phyloP scores from a whole-genome alignment of 2,888 invertebrate genomes.

The Gymnosoma rotundatum region DNA sequence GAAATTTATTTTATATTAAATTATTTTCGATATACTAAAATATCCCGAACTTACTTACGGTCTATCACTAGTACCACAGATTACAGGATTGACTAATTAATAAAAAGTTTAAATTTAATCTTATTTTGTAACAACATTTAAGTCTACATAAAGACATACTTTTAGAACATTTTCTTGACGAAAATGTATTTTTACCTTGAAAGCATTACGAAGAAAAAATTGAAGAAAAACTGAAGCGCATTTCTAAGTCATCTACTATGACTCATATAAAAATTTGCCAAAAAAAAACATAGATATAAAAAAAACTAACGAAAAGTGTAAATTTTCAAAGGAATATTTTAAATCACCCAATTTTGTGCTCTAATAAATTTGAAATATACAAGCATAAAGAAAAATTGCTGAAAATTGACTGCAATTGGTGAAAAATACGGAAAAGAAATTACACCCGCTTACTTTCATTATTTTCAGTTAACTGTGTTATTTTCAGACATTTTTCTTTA shows the following conservation, averaged over 20 bases:
- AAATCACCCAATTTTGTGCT: conserved; percentile 70
- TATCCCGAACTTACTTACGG: too few species aligned
- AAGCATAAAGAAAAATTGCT: conserved; percentile 39
- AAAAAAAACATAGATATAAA: background rate
- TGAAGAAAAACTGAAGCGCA: too few species aligned
- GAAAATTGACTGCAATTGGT: conserved; percentile 62
- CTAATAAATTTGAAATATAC: conserved; percentile 67
- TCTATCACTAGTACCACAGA: too few species aligned
- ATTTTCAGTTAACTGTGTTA: background rate
- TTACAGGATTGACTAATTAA: too few species aligned
- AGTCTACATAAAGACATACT: too few species aligned
- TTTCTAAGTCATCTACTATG: background rate
- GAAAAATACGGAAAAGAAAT: conserved; percentile 21
- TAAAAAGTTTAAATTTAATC: too few species aligned
- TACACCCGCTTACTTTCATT: conserved; percentile 61
- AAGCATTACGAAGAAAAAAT: too few species aligned
- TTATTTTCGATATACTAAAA: too few species aligned
- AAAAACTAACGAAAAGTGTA: conserved; percentile 61
- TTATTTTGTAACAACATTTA: too few species aligned
- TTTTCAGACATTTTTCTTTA: background rate
- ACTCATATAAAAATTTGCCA: background rate
- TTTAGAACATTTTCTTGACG: too few species aligned
- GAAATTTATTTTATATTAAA: too few species aligned
- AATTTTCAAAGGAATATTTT: conserved; percentile 61
- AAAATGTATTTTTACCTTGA: too few species aligned